Evolutionary conservation across 2,113 vertebrate genomes (phyloP).

Genomic region (Otis tarda): DNA sequence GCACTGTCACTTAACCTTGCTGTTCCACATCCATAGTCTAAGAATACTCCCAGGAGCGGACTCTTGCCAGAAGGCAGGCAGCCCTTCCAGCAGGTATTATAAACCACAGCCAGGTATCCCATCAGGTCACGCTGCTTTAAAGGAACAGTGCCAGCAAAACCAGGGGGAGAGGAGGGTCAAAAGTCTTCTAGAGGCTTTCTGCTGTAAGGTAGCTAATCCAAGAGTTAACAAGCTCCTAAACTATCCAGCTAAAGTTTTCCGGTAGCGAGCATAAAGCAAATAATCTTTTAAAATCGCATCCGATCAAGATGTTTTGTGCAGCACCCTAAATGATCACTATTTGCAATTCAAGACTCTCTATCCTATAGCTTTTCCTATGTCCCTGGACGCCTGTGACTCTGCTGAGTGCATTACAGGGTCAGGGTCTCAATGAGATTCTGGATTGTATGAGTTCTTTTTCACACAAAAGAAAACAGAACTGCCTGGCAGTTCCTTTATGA

Average conservation of each 20-base stretch:
- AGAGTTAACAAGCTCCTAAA: not conserved
- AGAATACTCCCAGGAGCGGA: not conserved
- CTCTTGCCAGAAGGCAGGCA: not conserved
- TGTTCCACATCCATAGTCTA: not conserved
- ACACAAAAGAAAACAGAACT: not conserved
- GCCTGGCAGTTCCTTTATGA: not conserved
- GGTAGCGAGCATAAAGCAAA: not conserved
- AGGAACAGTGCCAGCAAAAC: not conserved
- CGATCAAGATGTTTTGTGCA: not conserved
- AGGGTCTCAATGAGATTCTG: not conserved
- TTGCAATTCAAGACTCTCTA: not conserved
- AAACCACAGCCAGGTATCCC: not conserved
- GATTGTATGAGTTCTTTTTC: constrained; percentile 20
- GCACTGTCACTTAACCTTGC: not conserved
- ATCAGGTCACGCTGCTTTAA: not conserved
- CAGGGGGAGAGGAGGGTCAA: fast-evolving
- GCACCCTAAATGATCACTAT: not conserved
- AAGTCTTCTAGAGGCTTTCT: not conserved
- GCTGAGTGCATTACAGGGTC: constrained; percentile 10
- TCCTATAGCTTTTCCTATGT: not conserved
- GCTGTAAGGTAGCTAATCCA: not conserved
- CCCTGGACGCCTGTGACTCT: not conserved
- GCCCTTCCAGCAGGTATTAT: not conserved
- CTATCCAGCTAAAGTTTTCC: not conserved
- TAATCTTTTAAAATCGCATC: not conserved